Conservation (phyloP, 2,113 vertebrate genomes). For the Dascyllus trimaculatus region DNA sequence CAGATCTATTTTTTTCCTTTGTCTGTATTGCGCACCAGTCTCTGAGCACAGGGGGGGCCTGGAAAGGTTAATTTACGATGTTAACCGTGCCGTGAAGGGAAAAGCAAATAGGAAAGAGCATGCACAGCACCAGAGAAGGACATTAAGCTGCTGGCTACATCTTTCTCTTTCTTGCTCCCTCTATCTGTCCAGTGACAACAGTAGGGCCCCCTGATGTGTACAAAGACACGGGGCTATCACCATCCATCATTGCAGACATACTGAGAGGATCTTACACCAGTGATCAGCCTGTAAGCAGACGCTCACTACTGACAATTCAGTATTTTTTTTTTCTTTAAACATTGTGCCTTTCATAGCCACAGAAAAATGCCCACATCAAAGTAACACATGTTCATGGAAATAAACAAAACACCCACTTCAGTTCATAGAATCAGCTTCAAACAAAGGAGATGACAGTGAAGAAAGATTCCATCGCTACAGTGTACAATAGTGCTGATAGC, state of each 20-base stretch:
- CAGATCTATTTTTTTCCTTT: conserved; percentile 75
- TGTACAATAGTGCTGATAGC: conserved; percentile 17
- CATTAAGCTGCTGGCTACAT: conserved; percentile 86
- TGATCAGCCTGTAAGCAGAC: conserved; percentile 89
- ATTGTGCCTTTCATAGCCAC: conserved; percentile 29
- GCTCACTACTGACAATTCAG: conserved; percentile 80
- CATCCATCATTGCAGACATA: conserved; percentile 91
- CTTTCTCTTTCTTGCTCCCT: conserved; percentile 86
- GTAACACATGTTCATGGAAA: conserved; percentile 37
- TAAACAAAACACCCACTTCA: conserved; percentile 13
- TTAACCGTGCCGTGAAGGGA: conserved; percentile 92
- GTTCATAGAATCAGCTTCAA: conserved; percentile 31
- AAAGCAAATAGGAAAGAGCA: conserved; percentile 91
- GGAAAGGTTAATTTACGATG: conserved; percentile 91
- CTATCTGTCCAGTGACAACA: conserved; percentile 89
- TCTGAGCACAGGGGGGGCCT: conserved; percentile 90
- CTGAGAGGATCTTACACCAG: conserved; percentile 88
- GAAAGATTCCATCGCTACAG: conserved; percentile 17
- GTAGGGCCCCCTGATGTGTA: conserved; percentile 85
- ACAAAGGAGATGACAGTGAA: conserved; percentile 31
- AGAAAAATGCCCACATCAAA: conserved; percentile 42
- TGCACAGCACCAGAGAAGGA: conserved; percentile 93
- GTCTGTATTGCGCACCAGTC: conserved; percentile 88
- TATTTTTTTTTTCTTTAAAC: conserved; percentile 43
- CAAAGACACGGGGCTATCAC: conserved; percentile 89